phyloP scores from a whole-genome alignment of 2,888 invertebrate genomes.

The Sericinus montela region DNA sequence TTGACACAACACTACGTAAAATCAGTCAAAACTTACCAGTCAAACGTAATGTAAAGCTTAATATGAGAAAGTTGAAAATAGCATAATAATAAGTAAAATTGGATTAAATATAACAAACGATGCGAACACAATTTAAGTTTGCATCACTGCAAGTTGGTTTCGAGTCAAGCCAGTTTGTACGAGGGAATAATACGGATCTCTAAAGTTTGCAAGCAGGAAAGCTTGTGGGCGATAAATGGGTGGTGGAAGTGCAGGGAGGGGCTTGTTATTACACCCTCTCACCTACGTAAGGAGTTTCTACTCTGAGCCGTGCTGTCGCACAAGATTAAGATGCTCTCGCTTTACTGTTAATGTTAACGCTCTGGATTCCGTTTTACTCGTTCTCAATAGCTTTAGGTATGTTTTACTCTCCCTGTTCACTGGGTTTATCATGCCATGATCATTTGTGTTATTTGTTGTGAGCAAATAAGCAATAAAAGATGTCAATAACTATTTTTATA shows the following conservation, averaged over 20 bases:
- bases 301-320: slow-evolving; percentile 62
- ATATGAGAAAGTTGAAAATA: too few relatives aligned
- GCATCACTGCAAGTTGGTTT: slow-evolving; percentile 51
- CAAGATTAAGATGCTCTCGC: slow-evolving; percentile 71
- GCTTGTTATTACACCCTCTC: slow-evolving; percentile 77
- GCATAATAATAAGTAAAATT: too few relatives aligned
- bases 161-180: slow-evolving; percentile 62
- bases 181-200: slow-evolving; percentile 68
- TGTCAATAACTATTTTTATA: not conserved
- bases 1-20: too few relatives aligned
- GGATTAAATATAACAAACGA: slow-evolving; percentile 11
- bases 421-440: slow-evolving; percentile 40
- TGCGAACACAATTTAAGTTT: slow-evolving; percentile 37
- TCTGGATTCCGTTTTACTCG: slow-evolving; percentile 52
- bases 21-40: too few relatives aligned
- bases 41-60: too few relatives aligned
- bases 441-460: slow-evolving; percentile 19
- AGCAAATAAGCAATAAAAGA: not conserved
- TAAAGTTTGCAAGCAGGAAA: slow-evolving; percentile 63
- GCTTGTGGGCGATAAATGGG: slow-evolving; percentile 53
- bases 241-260: slow-evolving; percentile 42
- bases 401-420: slow-evolving; percentile 39
- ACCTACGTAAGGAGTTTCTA: slow-evolving; percentile 69
- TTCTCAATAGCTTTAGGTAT: slow-evolving; percentile 50
- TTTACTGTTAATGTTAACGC: slow-evolving; percentile 68